Evolutionary conservation across 2,888 invertebrate genomes (phyloP).

Genomic region (Drosophila formosana): DNA sequence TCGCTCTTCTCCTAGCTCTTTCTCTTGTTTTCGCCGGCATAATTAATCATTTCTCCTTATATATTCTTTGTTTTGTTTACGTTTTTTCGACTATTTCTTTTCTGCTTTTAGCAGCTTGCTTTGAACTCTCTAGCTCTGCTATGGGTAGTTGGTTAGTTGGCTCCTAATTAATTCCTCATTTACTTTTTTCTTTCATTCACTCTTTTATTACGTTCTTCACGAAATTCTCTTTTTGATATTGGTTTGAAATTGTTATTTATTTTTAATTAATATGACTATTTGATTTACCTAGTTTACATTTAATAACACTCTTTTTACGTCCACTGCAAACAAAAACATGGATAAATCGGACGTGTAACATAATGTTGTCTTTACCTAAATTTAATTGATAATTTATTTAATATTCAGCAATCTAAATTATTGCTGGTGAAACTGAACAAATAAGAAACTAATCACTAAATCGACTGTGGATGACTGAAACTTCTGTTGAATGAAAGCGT

Average conservation of each 20-base stretch:
- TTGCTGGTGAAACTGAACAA: too few species aligned
- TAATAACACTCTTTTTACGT: too few species aligned
- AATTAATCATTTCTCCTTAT: slow-evolving; percentile 73
- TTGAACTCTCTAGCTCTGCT: slow-evolving; percentile 26
- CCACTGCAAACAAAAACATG: too few species aligned
- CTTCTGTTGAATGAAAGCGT: too few species aligned
- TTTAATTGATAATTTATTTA: too few species aligned
- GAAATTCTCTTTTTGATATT: slow-evolving; percentile 14
- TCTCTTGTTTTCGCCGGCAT: slow-evolving; percentile 48
- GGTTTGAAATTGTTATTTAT: slow-evolving; percentile 8
- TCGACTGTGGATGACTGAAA: too few species aligned
- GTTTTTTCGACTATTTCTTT: slow-evolving; percentile 30
- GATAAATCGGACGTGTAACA: too few species aligned
- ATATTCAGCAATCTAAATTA: too few species aligned
- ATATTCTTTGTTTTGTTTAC: slow-evolving; percentile 38
- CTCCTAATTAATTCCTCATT: slow-evolving; percentile 79
- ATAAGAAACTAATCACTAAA: too few species aligned
- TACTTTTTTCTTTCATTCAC: slow-evolving; percentile 45
- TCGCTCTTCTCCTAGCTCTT: slow-evolving; percentile 11
- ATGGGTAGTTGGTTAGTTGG: slow-evolving; percentile 59
- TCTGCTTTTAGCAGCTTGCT: slow-evolving; percentile 11
- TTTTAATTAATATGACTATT: slow-evolving; percentile 26
- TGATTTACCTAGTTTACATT: background rate
- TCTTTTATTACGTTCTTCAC: slow-evolving; percentile 16
- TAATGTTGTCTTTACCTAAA: too few species aligned